These are phyloP conservation scores for Entelurus aequoreus DNA, from an alignment of 2,113 vertebrate genomes.

Conservation along the genomic window DNA sequence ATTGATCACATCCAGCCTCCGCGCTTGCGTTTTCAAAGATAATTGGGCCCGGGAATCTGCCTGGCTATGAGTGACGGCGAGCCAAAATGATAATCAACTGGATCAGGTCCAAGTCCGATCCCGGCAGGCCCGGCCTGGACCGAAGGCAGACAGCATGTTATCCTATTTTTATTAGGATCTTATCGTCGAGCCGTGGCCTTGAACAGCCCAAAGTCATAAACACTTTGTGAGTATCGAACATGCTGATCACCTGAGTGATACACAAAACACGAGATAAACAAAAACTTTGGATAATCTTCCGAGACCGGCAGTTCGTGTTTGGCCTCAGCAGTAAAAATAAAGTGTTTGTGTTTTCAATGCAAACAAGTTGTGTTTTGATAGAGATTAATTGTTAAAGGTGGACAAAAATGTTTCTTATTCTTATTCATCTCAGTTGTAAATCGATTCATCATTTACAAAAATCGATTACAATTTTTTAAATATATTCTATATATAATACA, in stretches of 20 bases:
- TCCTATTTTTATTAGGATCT: constrained; percentile 44
- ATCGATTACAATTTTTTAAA: too few relatives aligned
- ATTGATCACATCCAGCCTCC: constrained; percentile 86
- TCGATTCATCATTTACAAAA: too few relatives aligned
- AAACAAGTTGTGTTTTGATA: too few relatives aligned
- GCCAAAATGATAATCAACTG: constrained; percentile 68
- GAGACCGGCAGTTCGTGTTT: too few relatives aligned
- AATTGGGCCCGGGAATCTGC: constrained; percentile 79
- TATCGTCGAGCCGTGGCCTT: constrained; percentile 35
- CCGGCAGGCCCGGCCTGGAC: constrained; percentile 47
- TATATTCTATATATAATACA: too few relatives aligned
- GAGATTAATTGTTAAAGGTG: too few relatives aligned
- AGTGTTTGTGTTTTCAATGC: too few relatives aligned
- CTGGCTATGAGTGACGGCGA: constrained; percentile 67
- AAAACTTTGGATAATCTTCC: neutral
- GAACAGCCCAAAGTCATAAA: constrained; percentile 30
- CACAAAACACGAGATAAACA: neutral
- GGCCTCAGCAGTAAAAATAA: too few relatives aligned
- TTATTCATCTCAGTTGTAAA: too few relatives aligned
- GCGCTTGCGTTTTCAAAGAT: constrained; percentile 80
- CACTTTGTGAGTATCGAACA: constrained; percentile 7
- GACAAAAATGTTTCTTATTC: too few relatives aligned
- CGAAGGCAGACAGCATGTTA: constrained; percentile 38
- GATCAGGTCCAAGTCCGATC: constrained; percentile 53
- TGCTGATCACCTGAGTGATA: neutral